Evolutionary conservation across 1,140 invertebrate species (phyloP), one percentile per base, ranked within the genome.

Genomic region (Hypsibius dujardini): DNA sequence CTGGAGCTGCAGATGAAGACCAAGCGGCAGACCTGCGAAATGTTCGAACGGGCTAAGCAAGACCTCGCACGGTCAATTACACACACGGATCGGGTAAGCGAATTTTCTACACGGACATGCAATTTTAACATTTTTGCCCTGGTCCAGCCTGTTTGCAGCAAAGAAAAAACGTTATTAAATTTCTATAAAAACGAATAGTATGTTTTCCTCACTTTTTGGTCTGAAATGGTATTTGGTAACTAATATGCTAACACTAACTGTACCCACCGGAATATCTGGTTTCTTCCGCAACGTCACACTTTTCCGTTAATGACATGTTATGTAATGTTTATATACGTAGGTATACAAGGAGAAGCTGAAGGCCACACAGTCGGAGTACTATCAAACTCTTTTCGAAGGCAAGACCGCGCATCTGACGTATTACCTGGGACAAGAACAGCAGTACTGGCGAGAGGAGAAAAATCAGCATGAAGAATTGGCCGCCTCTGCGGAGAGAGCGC

Each of bases 291-390:
- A 28, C 28, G 28, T 28, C 28, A 28, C 28, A 28, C 28, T 28
- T 28, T 28, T 28, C 28, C 28, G 28, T 28, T 28, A 28, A 28
- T 28, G 28, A 28, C 28, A 28, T 28, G 28, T 28, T 28, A 28
- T 28, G 28, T 28, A 28, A 28, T 28, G 28, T 28, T 28, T 28
- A 28, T 28, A 28, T 56, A 7, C 50, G 50, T 56, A 56, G 50
- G 50, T 56, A n/a, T 56, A 56, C 50, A 56, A 56, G 50, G 50
- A 56, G 50, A 56, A 56, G 50, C 50, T 56, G n/a, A 56, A 56
- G 50, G 7, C 7, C 50, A 56, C 50, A 7, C 7, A 12, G 50
- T 56, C 50, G 50, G 50, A 56, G 50, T 12, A 56, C 50, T n/a
- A 56, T 56, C 7, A 56, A n/a, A 56, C 7, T 7, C 7, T 56